Evolutionary conservation across 2,797 vertebrate genomes (phyloP), one percentile per base, ranked within the genome.

Genomic region (Coreius guichenoti): DNA sequence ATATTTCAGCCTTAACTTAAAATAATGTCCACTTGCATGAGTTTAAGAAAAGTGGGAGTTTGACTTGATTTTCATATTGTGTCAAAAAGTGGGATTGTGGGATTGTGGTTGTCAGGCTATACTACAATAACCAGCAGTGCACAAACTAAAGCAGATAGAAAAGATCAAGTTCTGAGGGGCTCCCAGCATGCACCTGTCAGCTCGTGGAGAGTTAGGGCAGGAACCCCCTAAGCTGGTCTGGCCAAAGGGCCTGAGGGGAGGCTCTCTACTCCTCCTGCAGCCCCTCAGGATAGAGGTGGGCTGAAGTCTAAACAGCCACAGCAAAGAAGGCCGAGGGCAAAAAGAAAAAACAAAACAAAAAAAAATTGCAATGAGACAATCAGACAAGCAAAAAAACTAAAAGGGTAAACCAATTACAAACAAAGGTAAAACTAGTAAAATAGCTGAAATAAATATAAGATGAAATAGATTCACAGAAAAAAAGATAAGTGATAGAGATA

Each of bases 171-270:
- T 54, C 23, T 76, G 43, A 67, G 45, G 45, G 31, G 72, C 21
- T 83, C 23, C 91, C 91, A 87, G 87, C 91, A 95, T 95, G 95
- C 95, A 97, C 97, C 96, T 97, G 94, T 96, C 96, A 92, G 92
- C 93, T 87, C 92, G 93, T n/a, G 95, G 95, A 61, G 96, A 96
- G 94, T 94, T 93, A n/a, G 94, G 95, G 29, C 93, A 95, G 47
- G 94, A 96, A 89, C 95, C 95, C 90, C 95, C 91, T 5, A 95
- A 93, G 83, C 80, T 90, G 82, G 93, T 95, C 89, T 95, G 94
- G 89, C 92, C 93, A 89, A 95, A 95, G 90, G 96, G 94, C 92
- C 93, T 95, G 90, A 96, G 93, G 87, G 93, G 95, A 70, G 91
- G 93, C 88, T 93, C 91, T 78, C 93, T 94, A 81, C 93, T 90